phyloP scores from a whole-genome alignment of 2,888 invertebrate species.

The Caenorhabditis sinica region DNA sequence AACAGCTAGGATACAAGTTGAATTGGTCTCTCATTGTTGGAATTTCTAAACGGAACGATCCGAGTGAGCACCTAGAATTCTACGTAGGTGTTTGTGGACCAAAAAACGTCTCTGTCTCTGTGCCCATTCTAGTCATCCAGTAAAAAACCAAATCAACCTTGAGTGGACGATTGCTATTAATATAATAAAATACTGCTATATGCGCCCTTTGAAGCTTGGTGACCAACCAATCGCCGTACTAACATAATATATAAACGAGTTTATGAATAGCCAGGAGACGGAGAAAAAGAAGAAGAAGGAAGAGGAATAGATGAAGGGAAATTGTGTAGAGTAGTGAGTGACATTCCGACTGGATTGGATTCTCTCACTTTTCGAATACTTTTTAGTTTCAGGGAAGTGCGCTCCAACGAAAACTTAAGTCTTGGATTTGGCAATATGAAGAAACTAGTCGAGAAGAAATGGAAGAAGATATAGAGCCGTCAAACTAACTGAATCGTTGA shows the following conservation, averaged over 20 bases:
- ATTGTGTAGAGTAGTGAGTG: constrained; percentile 32
- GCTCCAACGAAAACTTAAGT: neutral
- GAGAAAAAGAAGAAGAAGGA: constrained; percentile 30
- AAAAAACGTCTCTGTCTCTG: too few species aligned
- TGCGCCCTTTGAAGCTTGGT: constrained; percentile 11
- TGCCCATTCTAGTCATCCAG: neutral
- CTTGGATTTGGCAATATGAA: neutral
- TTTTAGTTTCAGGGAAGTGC: constrained; percentile 21
- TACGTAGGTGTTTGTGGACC: too few species aligned
- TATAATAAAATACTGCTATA: constrained; percentile 46
- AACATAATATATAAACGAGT: constrained; percentile 58
- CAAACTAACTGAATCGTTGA: too few species aligned
- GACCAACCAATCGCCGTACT: constrained; percentile 35
- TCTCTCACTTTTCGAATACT: constrained; percentile 27
- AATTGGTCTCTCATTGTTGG: too few species aligned
- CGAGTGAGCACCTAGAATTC: neutral
- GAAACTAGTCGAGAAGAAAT: neutral
- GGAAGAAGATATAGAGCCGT: neutral
- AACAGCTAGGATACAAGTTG: too few species aligned
- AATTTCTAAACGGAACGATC: too few species aligned
- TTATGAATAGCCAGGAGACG: constrained; percentile 49
- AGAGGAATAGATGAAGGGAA: constrained; percentile 45
- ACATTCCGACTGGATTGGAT: constrained; percentile 39
- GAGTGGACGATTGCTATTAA: constrained; percentile 13
- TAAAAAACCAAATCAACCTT: constrained; percentile 2